Evolutionary conservation across 2,113 vertebrate genomes (phyloP).

Genomic region (Leucopternis melanops): DNA sequence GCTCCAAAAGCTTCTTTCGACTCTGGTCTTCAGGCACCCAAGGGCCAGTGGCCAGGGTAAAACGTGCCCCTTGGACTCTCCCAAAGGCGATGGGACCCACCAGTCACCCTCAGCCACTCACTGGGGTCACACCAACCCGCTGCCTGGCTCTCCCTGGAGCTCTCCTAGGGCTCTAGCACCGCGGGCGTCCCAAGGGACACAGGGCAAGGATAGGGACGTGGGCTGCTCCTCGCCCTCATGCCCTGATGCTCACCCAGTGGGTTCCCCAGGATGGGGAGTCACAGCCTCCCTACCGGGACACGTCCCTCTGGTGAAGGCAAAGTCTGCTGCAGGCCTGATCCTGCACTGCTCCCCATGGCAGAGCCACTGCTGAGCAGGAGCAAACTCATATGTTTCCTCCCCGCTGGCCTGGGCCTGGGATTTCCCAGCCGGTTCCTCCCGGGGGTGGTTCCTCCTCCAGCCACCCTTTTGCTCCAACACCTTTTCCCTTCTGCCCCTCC

Average conservation of each 20-base stretch:
- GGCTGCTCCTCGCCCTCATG: not conserved
- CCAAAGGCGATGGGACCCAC: not conserved
- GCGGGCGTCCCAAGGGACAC: fast-evolving
- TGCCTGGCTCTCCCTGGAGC: not conserved
- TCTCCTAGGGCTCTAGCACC: not conserved
- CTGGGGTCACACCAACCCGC: fast-evolving
- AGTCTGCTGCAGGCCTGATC: not conserved
- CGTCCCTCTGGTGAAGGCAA: not conserved
- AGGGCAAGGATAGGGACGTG: not conserved
- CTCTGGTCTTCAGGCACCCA: fast-evolving
- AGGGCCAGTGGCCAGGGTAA: not conserved
- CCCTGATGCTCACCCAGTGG: fast-evolving
- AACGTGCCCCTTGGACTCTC: not conserved
- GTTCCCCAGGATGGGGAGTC: not conserved
- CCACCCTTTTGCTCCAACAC: not conserved
- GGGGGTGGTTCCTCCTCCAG: not conserved
- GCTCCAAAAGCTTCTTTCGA: not conserved
- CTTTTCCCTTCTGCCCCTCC: not conserved
- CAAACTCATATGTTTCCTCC: not conserved
- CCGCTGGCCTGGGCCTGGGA: too few relatives aligned
- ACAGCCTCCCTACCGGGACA: not conserved
- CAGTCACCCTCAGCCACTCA: not conserved
- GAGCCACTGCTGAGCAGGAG: not conserved
- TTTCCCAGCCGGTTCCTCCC: not conserved
- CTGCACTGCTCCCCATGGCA: not conserved